These are phyloP conservation scores for Drosophila jambulina DNA, from an alignment of 1,140 invertebrate genomes.

Conservation along the genomic window DNA sequence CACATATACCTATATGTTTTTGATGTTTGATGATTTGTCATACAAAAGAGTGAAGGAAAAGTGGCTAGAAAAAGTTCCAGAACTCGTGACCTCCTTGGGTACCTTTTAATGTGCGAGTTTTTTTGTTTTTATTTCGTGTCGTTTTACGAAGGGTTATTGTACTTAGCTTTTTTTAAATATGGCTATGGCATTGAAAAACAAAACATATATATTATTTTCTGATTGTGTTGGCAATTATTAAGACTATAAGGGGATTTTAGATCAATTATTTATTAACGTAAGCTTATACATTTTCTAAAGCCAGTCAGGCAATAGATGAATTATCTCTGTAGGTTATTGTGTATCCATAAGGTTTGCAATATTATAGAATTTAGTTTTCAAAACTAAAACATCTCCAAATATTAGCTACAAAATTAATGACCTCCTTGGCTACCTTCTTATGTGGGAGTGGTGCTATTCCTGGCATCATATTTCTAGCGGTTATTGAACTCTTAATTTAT, in stretches of 20 bases:
- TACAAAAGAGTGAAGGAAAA: constrained; percentile 23
- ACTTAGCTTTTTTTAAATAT: constrained; percentile 9
- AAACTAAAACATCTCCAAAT: background rate
- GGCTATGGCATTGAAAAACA: background rate
- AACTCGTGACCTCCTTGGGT: constrained; percentile 11
- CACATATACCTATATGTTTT: constrained; percentile 34
- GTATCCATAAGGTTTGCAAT: background rate
- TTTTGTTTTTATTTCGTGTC: no score
- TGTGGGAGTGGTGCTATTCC: constrained; percentile 10
- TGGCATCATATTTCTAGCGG: constrained; percentile 1
- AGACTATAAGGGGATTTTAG: background rate
- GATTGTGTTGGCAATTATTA: background rate
- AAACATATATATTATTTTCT: background rate
- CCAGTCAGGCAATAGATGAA: background rate
- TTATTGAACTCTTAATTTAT: constrained; percentile 37
- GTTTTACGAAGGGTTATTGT: constrained; percentile 1
- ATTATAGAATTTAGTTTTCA: background rate
- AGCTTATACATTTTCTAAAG: background rate
- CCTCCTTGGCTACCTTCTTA: background rate
- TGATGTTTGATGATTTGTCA: constrained; percentile 47
- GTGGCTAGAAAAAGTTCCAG: constrained; percentile 15
- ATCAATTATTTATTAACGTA: background rate
- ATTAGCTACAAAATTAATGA: background rate
- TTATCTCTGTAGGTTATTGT: background rate
- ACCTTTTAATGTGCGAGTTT: background rate